Evolutionary conservation across 1,140 invertebrate genomes (phyloP).

Genomic region (Drosophila micromelanica): DNA sequence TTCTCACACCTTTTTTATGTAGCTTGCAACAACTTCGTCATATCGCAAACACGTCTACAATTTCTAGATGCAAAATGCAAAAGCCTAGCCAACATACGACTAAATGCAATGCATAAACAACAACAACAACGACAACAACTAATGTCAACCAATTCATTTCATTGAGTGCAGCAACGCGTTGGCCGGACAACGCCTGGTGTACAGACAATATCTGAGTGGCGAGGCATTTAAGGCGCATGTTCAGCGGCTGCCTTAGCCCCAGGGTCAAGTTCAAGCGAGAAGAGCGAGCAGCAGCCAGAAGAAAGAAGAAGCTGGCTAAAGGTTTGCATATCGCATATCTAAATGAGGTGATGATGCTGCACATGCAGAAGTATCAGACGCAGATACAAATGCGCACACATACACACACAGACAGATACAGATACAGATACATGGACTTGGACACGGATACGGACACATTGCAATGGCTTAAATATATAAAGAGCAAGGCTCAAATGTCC

Average conservation of each 20-base stretch:
- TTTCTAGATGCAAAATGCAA: conserved; percentile 58
- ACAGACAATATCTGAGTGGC: conserved; percentile 16
- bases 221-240: conserved; percentile 72
- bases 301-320: conserved; percentile 58
- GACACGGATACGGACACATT: neutral
- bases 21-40: conserved; percentile 16
- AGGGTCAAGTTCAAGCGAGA: conserved; percentile 73
- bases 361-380: conserved; percentile 66
- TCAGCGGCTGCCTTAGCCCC: conserved; percentile 71
- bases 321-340: conserved; percentile 80
- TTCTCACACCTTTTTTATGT: conserved; percentile 58
- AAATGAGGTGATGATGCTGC: conserved; percentile 81
- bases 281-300: conserved; percentile 32
- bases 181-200: conserved; percentile 42
- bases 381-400: conserved; percentile 65
- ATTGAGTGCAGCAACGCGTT: conserved; percentile 75
- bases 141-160: conserved; percentile 82
- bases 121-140: conserved; percentile 51
- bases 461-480: conserved; percentile 39
- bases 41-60: conserved; percentile 50
- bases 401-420: conserved; percentile 29
- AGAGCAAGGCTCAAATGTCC: conserved; percentile 77
- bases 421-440: conserved; percentile 20
- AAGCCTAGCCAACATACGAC: conserved; percentile 31
- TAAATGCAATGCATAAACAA: conserved; percentile 22